A percentile compares a stretch with the other conserved stretches of the same genome.
Evolutionary conservation across 1,140 invertebrate genomes (phyloP).

Genomic region (Octopus sinensis): DNA sequence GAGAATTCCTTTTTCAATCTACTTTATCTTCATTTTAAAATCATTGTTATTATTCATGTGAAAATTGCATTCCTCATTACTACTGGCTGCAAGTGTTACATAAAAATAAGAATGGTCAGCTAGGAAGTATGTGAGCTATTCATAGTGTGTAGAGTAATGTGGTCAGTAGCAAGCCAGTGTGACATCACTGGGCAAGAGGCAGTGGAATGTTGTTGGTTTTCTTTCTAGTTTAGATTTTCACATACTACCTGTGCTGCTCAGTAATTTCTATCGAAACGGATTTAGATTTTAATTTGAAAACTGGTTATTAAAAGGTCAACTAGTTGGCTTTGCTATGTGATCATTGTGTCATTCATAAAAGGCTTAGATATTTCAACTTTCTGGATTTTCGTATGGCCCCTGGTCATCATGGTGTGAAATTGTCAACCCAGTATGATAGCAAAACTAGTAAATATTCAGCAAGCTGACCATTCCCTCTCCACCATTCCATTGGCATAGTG

Average conservation of each 20-base stretch:
- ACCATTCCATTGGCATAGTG: not conserved
- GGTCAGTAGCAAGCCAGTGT: constrained; percentile 4
- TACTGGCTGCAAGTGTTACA: not conserved
- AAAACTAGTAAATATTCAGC: not conserved
- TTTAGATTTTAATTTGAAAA: constrained; percentile 10
- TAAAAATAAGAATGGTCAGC: not conserved
- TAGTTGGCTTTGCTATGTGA: constrained; percentile 2
- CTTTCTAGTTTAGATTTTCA: not conserved
- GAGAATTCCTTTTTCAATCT: not conserved
- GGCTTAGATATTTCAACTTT: not conserved
- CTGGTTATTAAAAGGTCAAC: constrained; percentile 5
- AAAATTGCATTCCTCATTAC: not conserved
- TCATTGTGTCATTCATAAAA: not conserved
- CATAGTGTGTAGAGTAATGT: not conserved
- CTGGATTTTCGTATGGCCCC: constrained; percentile 1
- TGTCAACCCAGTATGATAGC: constrained; percentile 4
- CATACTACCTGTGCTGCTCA: not conserved
- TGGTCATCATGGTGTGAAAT: constrained; percentile 9
- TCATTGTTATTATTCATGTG: not conserved
- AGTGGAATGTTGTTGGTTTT: not conserved
- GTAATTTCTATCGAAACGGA: not conserved
- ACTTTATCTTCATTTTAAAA: not conserved
- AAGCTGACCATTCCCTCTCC: not conserved
- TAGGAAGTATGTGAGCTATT: constrained; percentile 1
- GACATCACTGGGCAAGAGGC: not conserved